Evolutionary conservation across 2,113 vertebrate genomes (phyloP).

Genomic region (Merops nubicus): DNA sequence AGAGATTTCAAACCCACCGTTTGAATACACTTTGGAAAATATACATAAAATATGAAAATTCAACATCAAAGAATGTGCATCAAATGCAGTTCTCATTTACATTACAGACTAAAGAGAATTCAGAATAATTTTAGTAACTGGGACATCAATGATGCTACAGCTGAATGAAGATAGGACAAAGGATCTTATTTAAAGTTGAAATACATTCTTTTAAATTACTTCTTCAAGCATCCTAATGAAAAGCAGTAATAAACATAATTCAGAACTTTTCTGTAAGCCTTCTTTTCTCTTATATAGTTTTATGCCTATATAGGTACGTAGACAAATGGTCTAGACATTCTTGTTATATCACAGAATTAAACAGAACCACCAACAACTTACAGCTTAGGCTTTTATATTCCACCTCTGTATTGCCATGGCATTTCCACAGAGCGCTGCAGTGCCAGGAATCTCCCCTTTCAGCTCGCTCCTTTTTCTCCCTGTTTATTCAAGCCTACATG

Average conservation of each 20-base stretch:
- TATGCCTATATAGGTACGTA: neutral
- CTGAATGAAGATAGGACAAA: constrained; percentile 2
- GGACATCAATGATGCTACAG: neutral
- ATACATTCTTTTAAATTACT: neutral
- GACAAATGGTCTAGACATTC: neutral
- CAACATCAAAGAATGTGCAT: constrained; percentile 27
- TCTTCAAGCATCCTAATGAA: neutral
- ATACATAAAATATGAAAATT: constrained; percentile 35
- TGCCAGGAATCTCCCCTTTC: constrained; percentile 33
- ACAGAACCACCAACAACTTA: neutral
- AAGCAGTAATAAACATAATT: neutral
- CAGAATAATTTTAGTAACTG: constrained; percentile 38
- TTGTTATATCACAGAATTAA: neutral
- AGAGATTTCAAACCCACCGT: neutral
- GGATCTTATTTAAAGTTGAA: neutral
- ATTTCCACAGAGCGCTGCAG: neutral
- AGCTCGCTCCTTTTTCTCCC: neutral
- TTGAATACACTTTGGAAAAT: constrained; percentile 14
- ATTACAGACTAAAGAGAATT: constrained; percentile 25
- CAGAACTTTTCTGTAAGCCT: neutral
- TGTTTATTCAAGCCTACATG: neutral
- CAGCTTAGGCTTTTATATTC: neutral
- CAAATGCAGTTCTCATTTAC: constrained; percentile 35
- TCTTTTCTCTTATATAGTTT: neutral
- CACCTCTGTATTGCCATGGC: neutral